Conservation (phyloP, 2,797 vertebrate genomes). For the Clarias platycephalus region DNA sequence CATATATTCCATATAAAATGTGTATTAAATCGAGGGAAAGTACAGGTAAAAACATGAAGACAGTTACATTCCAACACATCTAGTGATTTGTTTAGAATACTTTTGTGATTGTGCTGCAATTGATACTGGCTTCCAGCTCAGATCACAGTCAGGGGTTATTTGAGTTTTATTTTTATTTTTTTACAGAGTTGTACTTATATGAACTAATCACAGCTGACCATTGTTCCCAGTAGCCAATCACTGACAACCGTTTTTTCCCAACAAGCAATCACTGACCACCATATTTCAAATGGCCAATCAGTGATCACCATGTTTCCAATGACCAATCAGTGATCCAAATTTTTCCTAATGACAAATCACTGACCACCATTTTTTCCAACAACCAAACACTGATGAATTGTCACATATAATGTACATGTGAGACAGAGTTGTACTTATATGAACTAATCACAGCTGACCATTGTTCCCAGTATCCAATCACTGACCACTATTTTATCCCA, state of each 20-base stretch:
- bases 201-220: neutral
- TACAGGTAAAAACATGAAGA: neutral
- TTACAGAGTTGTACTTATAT: neutral
- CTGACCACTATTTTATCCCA: neutral
- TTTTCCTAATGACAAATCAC: neutral
- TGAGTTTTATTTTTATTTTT: neutral
- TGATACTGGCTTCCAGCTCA: neutral
- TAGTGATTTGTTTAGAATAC: neutral
- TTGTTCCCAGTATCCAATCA: neutral
- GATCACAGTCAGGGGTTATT: neutral
- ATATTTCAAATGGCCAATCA: neutral
- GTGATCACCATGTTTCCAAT: neutral
- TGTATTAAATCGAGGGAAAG: too few relatives aligned
- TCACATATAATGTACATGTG: too few relatives aligned
- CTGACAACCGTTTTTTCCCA: neutral
- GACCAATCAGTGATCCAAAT: neutral
- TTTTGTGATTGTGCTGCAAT: neutral
- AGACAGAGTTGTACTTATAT: neutral
- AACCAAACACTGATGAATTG: neutral
- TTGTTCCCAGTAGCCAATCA: neutral
- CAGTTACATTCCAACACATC: neutral
- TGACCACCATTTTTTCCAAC: neutral
- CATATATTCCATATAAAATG: neutral
- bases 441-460: neutral
- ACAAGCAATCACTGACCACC: neutral